A percentile compares a stretch with the other conserved stretches of the same genome.
Evolutionary conservation across 2,888 invertebrate genomes (phyloP).

Genomic region (Himalopsyche tibetana): DNA sequence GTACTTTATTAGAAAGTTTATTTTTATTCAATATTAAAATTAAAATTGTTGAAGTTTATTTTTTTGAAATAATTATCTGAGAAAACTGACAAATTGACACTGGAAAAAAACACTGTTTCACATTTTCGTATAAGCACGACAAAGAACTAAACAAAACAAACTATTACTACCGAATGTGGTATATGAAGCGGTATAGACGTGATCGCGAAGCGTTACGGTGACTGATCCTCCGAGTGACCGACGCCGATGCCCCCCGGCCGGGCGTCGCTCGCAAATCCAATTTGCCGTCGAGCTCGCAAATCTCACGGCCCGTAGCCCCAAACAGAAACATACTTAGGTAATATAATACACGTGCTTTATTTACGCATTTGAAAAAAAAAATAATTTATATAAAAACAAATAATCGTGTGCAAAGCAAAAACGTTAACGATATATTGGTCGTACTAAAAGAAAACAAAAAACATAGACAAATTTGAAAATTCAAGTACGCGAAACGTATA

Average conservation of each 20-base stretch:
- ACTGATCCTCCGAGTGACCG: not conserved
- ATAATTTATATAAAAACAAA: no score
- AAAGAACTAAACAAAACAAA: not conserved
- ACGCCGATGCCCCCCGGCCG: not conserved
- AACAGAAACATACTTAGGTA: not conserved
- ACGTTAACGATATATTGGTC: no score
- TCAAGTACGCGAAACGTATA: no score
- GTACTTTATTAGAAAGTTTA: no score
- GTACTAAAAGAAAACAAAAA: no score
- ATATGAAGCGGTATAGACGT: not conserved
- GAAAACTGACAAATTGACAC: no score
- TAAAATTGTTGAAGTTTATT: no score
- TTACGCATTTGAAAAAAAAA: no score
- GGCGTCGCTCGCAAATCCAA: conserved; percentile 18
- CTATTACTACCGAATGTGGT: not conserved
- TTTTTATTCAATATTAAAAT: no score
- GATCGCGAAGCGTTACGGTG: not conserved
- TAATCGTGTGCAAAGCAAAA: no score
- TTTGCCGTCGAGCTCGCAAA: not conserved
- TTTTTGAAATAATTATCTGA: no score
- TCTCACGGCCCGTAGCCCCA: not conserved
- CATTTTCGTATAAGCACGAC: not conserved
- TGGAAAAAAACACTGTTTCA: not conserved
- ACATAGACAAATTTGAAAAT: no score
- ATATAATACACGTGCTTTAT: not conserved